A percentile compares a stretch with the other conserved stretches of the same genome.
phyloP scores from a whole-genome alignment of 2,888 invertebrate species.

The Rosalia funebris region DNA sequence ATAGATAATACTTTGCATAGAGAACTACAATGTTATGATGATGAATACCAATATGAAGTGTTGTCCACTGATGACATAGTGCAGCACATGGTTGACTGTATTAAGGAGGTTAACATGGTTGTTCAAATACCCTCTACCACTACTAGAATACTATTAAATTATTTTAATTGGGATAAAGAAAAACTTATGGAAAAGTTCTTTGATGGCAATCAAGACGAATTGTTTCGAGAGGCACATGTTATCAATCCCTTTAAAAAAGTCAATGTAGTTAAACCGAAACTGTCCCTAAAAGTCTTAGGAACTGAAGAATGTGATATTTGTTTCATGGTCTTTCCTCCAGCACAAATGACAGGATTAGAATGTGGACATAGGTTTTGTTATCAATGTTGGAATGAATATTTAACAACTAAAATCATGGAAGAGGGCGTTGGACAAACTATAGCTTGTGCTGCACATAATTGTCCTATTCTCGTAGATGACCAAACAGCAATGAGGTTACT shows the following conservation, averaged over 20 bases:
- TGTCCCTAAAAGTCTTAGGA: conserved; percentile 75
- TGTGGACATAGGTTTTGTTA: conserved; percentile 98
- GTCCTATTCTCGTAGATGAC: conserved; percentile 97
- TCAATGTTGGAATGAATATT: conserved; percentile 96
- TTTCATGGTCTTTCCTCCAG: conserved; percentile 80
- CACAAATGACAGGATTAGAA: conserved; percentile 93
- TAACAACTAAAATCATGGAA: conserved; percentile 98
- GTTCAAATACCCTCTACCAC: conserved; percentile 91
- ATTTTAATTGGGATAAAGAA: conserved; percentile 99
- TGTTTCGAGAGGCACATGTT: conserved; percentile 94
- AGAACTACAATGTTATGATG: conserved; percentile 83
- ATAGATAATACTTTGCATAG: conserved; percentile 80
- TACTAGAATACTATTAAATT: conserved; percentile 94
- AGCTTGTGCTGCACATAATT: conserved; percentile 96
- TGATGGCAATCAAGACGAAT: conserved; percentile 92
- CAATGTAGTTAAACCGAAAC: conserved; percentile 74
- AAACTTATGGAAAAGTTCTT: conserved; percentile 97
- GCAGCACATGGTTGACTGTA: conserved; percentile 96
- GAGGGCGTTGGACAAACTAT: conserved; percentile 97
- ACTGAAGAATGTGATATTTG: conserved; percentile 95
- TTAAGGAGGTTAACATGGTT: conserved; percentile 95
- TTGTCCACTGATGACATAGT: conserved; percentile 96
- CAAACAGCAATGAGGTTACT: conserved; percentile 94
- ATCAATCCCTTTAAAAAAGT: conserved; percentile 90
- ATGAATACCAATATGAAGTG: conserved; percentile 95